Conservation (phyloP, 2,888 invertebrate genomes). For the Apoda limacodes region DNA sequence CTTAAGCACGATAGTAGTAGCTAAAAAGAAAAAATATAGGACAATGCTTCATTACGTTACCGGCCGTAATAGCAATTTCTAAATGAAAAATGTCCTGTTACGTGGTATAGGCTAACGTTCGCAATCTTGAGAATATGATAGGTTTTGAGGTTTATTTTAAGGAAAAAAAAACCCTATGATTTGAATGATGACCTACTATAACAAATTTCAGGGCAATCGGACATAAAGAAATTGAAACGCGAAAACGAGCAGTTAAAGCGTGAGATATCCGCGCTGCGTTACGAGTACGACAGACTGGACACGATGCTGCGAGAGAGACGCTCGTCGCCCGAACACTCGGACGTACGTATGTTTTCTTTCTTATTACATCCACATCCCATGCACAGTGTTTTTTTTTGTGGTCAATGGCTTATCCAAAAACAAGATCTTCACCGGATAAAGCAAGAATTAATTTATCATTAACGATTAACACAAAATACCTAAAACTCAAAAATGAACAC, state of each 20-base stretch:
- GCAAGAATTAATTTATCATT: slow-evolving; percentile 1
- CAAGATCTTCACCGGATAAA: neutral
- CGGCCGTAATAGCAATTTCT: too few species aligned
- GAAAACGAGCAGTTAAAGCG: slow-evolving; percentile 90
- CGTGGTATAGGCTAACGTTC: too few species aligned
- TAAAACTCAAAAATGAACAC: neutral
- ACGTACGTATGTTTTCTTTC: slow-evolving; percentile 39
- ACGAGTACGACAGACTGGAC: slow-evolving; percentile 90
- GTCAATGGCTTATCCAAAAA: neutral
- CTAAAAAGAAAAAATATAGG: too few species aligned
- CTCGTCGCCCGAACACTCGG: slow-evolving; percentile 60
- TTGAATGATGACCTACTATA: too few species aligned
- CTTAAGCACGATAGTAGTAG: too few species aligned
- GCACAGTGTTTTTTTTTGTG: slow-evolving; percentile 2
- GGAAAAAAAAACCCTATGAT: too few species aligned
- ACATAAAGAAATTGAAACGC: slow-evolving; percentile 87
- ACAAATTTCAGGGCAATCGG: slow-evolving; percentile 91
- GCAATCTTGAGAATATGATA: too few species aligned
- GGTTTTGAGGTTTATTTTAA: too few species aligned
- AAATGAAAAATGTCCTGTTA: too few species aligned
- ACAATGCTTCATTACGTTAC: too few species aligned
- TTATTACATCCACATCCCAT: slow-evolving; percentile 1
- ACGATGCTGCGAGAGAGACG: slow-evolving; percentile 75
- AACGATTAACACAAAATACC: neutral
- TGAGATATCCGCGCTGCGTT: slow-evolving; percentile 88